phyloP scores from a whole-genome alignment of 2,797 vertebrate species.

The Hapalemur alaotrensis region DNA sequence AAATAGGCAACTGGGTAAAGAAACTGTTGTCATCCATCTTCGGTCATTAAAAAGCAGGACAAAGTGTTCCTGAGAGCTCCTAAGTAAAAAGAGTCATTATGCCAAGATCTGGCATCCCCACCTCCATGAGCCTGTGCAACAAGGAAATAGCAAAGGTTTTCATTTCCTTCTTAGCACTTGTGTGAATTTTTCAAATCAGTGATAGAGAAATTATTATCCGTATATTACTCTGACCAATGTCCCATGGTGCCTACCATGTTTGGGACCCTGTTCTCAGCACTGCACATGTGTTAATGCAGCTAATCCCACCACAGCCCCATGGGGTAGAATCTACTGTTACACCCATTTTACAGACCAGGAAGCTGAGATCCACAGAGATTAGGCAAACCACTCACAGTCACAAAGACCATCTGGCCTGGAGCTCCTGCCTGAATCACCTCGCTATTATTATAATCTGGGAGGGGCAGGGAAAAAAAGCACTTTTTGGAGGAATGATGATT shows the following conservation, averaged over 20 bases:
- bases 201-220: not conserved
- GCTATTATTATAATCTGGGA: not conserved
- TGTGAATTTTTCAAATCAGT: not conserved
- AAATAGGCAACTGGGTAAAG: not conserved
- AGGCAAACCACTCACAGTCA: not conserved
- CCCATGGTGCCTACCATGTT: no score
- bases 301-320: accelerated
- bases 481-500: not conserved
- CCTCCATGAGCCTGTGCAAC: accelerated
- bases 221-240: not conserved
- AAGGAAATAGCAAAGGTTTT: not conserved
- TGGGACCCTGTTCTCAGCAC: not conserved
- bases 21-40: not conserved
- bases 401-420: not conserved
- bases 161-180: not conserved
- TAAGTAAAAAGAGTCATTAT: accelerated
- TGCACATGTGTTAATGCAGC: not conserved
- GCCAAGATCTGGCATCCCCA: accelerated
- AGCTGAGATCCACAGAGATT: not conserved
- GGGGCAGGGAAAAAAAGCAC: accelerated
- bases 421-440: no score
- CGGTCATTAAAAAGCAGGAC: not conserved
- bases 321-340: accelerated
- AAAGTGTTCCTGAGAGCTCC: not conserved
- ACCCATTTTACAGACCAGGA: not conserved